These are phyloP conservation scores for Chloropsis hardwickii DNA, from an alignment of 2,113 vertebrate species.

Conservation along the genomic window DNA sequence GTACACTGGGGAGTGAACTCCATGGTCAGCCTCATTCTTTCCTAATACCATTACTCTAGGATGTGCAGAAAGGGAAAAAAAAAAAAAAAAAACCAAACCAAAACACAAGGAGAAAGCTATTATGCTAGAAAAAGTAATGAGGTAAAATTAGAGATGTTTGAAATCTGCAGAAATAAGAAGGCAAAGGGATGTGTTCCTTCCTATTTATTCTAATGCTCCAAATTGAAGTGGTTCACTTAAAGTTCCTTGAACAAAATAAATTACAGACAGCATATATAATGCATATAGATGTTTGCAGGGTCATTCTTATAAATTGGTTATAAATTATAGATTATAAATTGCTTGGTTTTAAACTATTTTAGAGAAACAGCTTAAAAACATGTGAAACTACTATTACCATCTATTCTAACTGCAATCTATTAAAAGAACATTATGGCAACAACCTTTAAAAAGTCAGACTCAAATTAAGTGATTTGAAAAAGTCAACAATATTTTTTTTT, in stretches of 20 bases:
- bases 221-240: background rate
- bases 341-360: background rate
- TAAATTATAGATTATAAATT: background rate
- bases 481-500: too few relatives aligned
- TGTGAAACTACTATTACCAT: background rate
- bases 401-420: background rate
- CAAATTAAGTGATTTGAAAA: background rate
- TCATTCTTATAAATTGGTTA: background rate
- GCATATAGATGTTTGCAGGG: background rate
- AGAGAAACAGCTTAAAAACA: background rate
- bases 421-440: background rate
- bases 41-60: background rate
- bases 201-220: background rate
- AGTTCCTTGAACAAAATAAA: background rate
- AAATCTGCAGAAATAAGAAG: background rate
- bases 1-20: background rate
- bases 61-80: background rate
- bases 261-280: background rate
- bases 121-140: background rate
- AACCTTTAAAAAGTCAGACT: background rate
- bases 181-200: background rate
- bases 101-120: background rate
- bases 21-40: background rate
- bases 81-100: background rate
- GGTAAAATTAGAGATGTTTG: background rate